These are phyloP conservation scores for Calameuta filiformis DNA, from an alignment of 2,888 invertebrate genomes.

Conservation along the genomic window DNA sequence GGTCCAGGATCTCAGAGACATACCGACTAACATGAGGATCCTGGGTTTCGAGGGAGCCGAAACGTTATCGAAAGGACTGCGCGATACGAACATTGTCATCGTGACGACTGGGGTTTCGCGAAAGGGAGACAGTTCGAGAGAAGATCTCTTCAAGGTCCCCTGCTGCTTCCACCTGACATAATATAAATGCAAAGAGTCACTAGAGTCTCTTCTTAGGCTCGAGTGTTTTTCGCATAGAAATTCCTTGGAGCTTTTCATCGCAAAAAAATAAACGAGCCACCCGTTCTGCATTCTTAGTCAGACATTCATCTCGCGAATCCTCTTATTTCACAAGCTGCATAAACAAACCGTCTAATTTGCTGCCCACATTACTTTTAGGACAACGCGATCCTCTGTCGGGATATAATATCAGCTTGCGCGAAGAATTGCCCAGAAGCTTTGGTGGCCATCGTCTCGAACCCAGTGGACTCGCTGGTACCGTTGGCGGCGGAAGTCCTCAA, in stretches of 20 bases:
- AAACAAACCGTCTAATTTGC: neutral
- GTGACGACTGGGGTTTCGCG: slow-evolving; percentile 73
- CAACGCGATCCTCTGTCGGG: slow-evolving; percentile 55
- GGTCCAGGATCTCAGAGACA: slow-evolving; percentile 30
- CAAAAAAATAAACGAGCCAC: neutral
- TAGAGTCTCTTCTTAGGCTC: slow-evolving; percentile 31
- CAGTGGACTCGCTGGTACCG: slow-evolving; percentile 23
- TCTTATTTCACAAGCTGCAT: neutral
- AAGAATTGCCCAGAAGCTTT: slow-evolving; percentile 22
- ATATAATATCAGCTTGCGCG: slow-evolving; percentile 16
- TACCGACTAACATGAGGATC: slow-evolving; percentile 25
- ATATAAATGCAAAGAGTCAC: neutral
- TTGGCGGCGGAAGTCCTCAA: slow-evolving; percentile 13
- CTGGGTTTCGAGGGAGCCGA: slow-evolving; percentile 12
- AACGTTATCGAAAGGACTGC: neutral
- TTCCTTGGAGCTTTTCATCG: neutral
- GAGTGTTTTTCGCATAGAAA: slow-evolving; percentile 9
- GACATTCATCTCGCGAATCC: neutral
- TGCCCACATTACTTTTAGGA: neutral
- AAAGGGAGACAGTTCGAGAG: slow-evolving; percentile 73
- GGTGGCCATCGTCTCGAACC: slow-evolving; percentile 26
- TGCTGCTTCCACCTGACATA: neutral
- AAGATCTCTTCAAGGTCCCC: slow-evolving; percentile 69
- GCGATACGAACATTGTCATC: slow-evolving; percentile 71
- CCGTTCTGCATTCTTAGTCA: neutral